These are phyloP conservation scores for Pollenia labialis DNA, from an alignment of 2,888 invertebrate species.

Conservation along the genomic window DNA sequence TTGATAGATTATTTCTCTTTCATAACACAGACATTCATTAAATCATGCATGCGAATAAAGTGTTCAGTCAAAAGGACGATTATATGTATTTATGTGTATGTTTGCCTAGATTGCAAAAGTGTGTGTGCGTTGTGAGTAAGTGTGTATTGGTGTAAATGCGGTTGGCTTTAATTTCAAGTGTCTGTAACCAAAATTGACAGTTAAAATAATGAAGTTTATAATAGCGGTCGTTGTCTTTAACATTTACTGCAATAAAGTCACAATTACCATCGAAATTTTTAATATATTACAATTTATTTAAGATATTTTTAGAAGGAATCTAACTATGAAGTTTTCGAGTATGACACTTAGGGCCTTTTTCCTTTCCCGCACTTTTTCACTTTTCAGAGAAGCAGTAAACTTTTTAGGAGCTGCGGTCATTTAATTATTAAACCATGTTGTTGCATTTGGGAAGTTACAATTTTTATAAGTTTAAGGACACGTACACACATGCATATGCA, in stretches of 20 bases:
- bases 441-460: too few species aligned
- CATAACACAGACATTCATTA: not conserved
- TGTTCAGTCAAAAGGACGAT: constrained; percentile 14
- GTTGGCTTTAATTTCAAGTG: constrained; percentile 46
- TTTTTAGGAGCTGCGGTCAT: too few species aligned
- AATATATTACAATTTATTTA: not conserved
- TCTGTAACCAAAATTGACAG: constrained; percentile 63
- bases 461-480: too few species aligned
- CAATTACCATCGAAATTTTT: not conserved
- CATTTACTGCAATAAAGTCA: not conserved
- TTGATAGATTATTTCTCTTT: constrained; percentile 62
- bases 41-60: not conserved
- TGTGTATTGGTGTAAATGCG: constrained; percentile 1
- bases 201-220: constrained; percentile 64
- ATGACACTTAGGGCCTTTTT: too few species aligned
- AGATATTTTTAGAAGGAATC: not conserved
- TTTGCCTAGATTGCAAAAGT: not conserved
- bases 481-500: too few species aligned
- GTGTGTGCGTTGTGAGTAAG: not conserved
- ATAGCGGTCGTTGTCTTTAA: constrained; percentile 59
- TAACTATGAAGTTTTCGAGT: constrained; percentile 7
- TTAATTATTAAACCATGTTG: too few species aligned
- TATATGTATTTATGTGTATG: not conserved
- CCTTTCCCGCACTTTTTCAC: too few species aligned
- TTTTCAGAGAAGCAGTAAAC: too few species aligned